A percentile compares a stretch with the other conserved stretches of the same genome.
Evolutionary conservation across 2,888 invertebrate species (phyloP).

Genomic region (Rhodophaea formosa): DNA sequence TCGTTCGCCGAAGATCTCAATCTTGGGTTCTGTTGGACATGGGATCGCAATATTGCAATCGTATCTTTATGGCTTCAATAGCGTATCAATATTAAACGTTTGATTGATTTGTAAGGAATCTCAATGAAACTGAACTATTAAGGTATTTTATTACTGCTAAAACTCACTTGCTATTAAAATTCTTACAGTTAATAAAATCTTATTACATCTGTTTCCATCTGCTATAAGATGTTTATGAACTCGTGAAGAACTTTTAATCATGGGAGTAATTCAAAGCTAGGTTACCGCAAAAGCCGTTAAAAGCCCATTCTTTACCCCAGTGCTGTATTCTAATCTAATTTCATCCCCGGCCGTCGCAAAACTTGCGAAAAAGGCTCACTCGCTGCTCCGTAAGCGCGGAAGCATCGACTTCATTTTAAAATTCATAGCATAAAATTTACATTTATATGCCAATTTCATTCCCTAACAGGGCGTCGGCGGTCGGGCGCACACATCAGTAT

Average conservation of each 20-base stretch:
- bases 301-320: slow-evolving; percentile 63
- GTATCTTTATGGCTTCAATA: slow-evolving; percentile 29
- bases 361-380: slow-evolving; percentile 64
- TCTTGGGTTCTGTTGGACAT: slow-evolving; percentile 35
- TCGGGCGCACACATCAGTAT: slow-evolving; percentile 78
- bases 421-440: slow-evolving; percentile 82
- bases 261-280: slow-evolving; percentile 17
- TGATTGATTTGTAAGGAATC: slow-evolving; percentile 11
- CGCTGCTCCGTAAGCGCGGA: slow-evolving; percentile 62
- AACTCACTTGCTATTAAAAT: slow-evolving; percentile 8
- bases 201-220: not conserved
- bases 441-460: slow-evolving; percentile 82
- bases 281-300: slow-evolving; percentile 47
- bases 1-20: slow-evolving; percentile 46
- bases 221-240: not conserved
- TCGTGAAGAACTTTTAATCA: slow-evolving; percentile 6
- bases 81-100: slow-evolving; percentile 27
- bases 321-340: slow-evolving; percentile 73
- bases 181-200: not conserved
- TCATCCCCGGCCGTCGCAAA: slow-evolving; percentile 65
- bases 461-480: slow-evolving; percentile 75
- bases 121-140: not conserved
- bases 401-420: slow-evolving; percentile 81
- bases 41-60: slow-evolving; percentile 31
- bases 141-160: slow-evolving; percentile 22